A percentile compares a stretch with the other conserved stretches of the same genome.
Conservation (phyloP, 2,888 invertebrate genomes). For the Nineta flava region DNA sequence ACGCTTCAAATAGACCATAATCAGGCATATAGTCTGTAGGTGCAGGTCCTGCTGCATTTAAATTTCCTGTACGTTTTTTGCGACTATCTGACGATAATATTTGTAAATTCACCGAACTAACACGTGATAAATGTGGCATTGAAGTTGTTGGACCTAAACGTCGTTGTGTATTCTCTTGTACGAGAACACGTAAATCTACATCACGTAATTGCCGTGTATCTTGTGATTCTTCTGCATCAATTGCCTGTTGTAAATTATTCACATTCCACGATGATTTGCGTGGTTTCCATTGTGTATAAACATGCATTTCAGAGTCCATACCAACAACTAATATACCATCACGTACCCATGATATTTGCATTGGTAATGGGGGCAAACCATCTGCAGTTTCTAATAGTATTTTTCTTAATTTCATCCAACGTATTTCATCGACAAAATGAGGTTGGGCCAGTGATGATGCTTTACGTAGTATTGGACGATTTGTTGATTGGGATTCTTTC, state of each 20-base stretch:
- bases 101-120: slow-evolving; percentile 71
- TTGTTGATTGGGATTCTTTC: slow-evolving; percentile 59
- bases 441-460: slow-evolving; percentile 84
- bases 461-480: slow-evolving; percentile 73
- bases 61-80: slow-evolving; percentile 16
- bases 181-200: slow-evolving; percentile 49
- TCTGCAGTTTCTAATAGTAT: slow-evolving; percentile 88
- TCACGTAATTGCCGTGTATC: slow-evolving; percentile 57
- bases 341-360: slow-evolving; percentile 98
- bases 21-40: slow-evolving; percentile 74
- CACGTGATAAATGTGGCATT: slow-evolving; percentile 65
- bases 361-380: slow-evolving; percentile 88
- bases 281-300: slow-evolving; percentile 96
- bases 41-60: not conserved
- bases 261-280: slow-evolving; percentile 25
- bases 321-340: slow-evolving; percentile 97
- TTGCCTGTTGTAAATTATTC: slow-evolving; percentile 5
- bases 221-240: slow-evolving; percentile 49
- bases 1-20: slow-evolving; percentile 92
- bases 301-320: slow-evolving; percentile 99
- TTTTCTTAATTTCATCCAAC: slow-evolving; percentile 91
- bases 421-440: slow-evolving; percentile 78
- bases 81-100: slow-evolving; percentile 53
- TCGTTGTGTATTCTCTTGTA: slow-evolving; percentile 48
- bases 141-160: slow-evolving; percentile 51